Evolutionary conservation across 2,113 vertebrate genomes (phyloP).

Genomic region (Gallinago undulata): DNA sequence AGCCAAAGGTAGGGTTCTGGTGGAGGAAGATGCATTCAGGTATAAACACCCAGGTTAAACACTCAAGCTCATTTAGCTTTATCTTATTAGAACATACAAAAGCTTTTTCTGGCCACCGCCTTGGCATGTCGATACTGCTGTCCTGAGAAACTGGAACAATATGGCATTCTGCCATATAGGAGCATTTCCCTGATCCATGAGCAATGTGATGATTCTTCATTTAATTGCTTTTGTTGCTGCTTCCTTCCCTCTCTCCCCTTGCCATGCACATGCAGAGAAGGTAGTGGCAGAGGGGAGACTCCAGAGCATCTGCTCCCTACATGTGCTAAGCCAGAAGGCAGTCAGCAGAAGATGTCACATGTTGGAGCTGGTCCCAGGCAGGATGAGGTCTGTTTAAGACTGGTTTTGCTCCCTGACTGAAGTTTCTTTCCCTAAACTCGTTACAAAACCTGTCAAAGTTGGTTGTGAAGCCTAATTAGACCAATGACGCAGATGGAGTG

Average conservation of each 20-base stretch:
- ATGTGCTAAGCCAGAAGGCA: neutral
- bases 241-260: neutral
- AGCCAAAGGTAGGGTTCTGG: neutral
- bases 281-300: neutral
- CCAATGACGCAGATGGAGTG: accelerated
- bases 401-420: neutral
- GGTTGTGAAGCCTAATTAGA: neutral
- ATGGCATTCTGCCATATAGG: neutral
- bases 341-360: neutral
- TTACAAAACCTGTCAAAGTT: neutral
- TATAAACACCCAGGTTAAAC: neutral
- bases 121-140: accelerated
- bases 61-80: neutral
- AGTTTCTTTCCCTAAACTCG: neutral
- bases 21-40: neutral
- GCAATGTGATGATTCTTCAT: neutral
- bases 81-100: neutral
- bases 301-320: neutral
- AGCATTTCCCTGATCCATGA: neutral
- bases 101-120: neutral
- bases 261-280: accelerated
- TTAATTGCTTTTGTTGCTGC: neutral
- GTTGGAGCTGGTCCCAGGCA: neutral
- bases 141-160: neutral
- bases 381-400: neutral